Percentiles rank a stretch among this genome's conserved stretches.
These are phyloP conservation scores for Arothron firmamentum DNA, from an alignment of 2,113 vertebrate species.

Conservation along the genomic window DNA sequence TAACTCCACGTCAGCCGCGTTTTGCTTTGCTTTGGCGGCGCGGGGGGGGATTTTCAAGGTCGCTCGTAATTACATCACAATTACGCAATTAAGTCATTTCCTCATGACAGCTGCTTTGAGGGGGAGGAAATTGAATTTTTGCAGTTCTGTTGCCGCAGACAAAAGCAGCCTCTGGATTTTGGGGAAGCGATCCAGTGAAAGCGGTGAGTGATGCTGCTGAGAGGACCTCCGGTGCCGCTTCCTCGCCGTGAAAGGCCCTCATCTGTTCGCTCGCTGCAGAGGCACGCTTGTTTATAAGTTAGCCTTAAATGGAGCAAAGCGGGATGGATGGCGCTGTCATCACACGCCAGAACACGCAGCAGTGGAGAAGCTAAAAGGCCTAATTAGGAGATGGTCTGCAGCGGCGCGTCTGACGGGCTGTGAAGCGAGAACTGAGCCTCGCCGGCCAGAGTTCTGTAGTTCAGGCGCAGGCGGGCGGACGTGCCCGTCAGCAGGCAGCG, in stretches of 20 bases:
- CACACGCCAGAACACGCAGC: conserved; percentile 13
- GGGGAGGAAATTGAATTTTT: not conserved
- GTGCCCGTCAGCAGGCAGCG: conserved; percentile 36
- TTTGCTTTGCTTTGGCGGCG: not conserved
- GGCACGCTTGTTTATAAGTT: not conserved
- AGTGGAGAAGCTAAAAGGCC: conserved; percentile 22
- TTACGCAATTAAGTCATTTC: not conserved
- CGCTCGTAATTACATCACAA: conserved; percentile 1
- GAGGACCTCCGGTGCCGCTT: not conserved
- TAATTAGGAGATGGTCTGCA: conserved; percentile 34
- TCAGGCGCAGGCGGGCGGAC: not conserved
- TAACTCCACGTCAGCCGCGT: not conserved
- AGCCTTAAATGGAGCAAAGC: not conserved
- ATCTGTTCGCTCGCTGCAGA: not conserved
- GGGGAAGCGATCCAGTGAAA: not conserved
- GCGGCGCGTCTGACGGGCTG: conserved; percentile 10
- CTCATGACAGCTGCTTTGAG: conserved; percentile 1
- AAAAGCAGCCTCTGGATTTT: not conserved
- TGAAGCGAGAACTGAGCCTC: not conserved
- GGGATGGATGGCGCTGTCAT: conserved; percentile 16
- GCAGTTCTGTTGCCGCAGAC: not conserved
- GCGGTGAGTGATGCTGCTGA: conserved; percentile 21
- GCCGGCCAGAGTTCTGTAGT: not conserved
- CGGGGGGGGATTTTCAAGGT: not conserved
- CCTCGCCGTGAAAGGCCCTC: no score